Base-by-base conservation (phyloP, 2,888 invertebrate genomes). In the Melipona bicolor region DNA sequence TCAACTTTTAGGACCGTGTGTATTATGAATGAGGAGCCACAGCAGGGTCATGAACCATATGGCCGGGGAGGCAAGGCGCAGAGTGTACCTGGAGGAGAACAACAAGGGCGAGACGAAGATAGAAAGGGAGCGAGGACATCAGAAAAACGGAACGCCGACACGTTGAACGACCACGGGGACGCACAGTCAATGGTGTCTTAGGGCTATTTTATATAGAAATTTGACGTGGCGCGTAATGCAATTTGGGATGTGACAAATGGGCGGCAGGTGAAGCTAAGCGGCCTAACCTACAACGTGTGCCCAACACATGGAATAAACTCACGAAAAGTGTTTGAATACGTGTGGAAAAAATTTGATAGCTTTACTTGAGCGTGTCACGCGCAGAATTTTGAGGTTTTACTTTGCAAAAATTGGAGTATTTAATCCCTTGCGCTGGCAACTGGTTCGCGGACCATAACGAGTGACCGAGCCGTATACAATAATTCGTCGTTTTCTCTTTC, bases 191-290 rank as follows among this genome's bases (percentile, higher is more conserved):
- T 89, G 88, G 85, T 80, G 69, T 77, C 83, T 88, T 87, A 81
- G 82, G 88, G 90, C 76, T 75, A 70, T 79, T 88, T 87, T 84
- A 84, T 88, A 89, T 84, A 81, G 88, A 85, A 84, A 89, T 83
- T 85, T 84, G 90, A 89, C 90, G 89, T 85, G 78, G 78, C 89
- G 85, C 73, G 85, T 89, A 89, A 89, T 89, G 85, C 90, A 89
- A 89, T 89, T 89, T 88, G 49, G 87, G 67, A 76, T 67, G 85
- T 89, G 89, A 89, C 89, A 89, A 89, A 89, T 89, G 89, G 87
- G 72, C 71, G 77, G 86, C 89, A 89, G 89, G 89, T 89, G 86
- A 83, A 77, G 77, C 80, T 59, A 49, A 32, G 54, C 68, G 3
- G 43, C n/a, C 69, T 64, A 27, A 49, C 19, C 43, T 61, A 64